A percentile compares a stretch with the other conserved stretches of the same genome.
These are phyloP conservation scores for Paradoxurus hermaphroditus DNA, from an alignment of 2,113 vertebrate genomes.

Conservation along the genomic window DNA sequence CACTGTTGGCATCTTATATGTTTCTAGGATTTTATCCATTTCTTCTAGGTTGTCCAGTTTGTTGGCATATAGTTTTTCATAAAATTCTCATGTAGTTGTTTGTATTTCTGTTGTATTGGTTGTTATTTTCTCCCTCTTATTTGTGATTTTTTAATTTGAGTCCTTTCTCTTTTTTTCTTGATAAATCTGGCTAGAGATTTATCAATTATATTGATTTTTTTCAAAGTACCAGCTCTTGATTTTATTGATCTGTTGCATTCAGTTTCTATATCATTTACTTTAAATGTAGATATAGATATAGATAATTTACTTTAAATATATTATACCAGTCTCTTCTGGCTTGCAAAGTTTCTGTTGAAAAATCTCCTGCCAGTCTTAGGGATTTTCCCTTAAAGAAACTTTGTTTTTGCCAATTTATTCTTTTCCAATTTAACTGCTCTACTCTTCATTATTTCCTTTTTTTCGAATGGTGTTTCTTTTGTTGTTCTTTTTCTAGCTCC, in stretches of 20 bases:
- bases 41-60: too few relatives aligned
- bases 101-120: not conserved
- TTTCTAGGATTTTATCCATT: not conserved
- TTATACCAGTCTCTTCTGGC: too few relatives aligned
- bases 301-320: too few relatives aligned
- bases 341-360: too few relatives aligned
- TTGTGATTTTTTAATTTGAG: not conserved
- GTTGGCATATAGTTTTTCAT: not conserved
- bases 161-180: not conserved
- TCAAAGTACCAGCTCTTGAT: not conserved
- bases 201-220: not conserved
- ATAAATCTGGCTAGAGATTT: not conserved
- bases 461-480: not conserved
- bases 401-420: too few relatives aligned
- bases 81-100: not conserved
- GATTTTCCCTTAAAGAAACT: too few relatives aligned
- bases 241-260: not conserved
- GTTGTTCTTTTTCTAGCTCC: not conserved
- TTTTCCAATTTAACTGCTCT: not conserved
- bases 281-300: too few relatives aligned
- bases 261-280: not conserved
- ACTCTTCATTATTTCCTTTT: not conserved
- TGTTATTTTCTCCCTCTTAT: not conserved
- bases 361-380: too few relatives aligned
- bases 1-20: not conserved